Evolutionary conservation across 2,888 invertebrate species (phyloP).

Genomic region (Glyphotaelius pellucidus): DNA sequence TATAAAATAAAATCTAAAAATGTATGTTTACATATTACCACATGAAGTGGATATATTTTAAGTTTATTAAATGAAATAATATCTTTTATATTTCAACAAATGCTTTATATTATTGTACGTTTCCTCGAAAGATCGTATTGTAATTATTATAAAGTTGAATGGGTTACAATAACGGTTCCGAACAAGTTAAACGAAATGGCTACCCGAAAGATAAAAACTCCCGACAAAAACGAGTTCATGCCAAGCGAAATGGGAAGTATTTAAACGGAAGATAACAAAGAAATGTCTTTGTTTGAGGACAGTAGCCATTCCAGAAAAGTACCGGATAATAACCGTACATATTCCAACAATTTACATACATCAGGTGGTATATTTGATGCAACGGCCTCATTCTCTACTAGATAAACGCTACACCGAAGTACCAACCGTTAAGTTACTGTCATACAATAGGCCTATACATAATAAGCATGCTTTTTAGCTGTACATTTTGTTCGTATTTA

Average conservation of each 20-base stretch:
- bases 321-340: neutral
- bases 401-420: neutral
- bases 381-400: neutral
- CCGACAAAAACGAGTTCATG: neutral
- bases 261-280: slow-evolving; percentile 9
- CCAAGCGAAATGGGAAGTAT: neutral
- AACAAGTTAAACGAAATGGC: neutral
- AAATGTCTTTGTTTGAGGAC: slow-evolving; percentile 35
- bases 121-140: neutral
- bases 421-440: too few species aligned
- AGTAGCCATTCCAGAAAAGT: slow-evolving; percentile 10
- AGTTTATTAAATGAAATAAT: too few species aligned
- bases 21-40: too few species aligned
- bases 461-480: too few species aligned
- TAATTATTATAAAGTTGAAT: neutral
- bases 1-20: too few species aligned
- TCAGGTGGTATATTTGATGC: slow-evolving; percentile 27
- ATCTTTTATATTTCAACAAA: too few species aligned
- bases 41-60: too few species aligned
- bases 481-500: too few species aligned
- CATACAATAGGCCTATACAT: too few species aligned
- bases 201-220: neutral
- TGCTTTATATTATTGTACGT: too few species aligned
- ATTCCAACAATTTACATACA: neutral
- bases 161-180: neutral